These are phyloP conservation scores for Pilophorus perplexus DNA, from an alignment of 2,888 invertebrate species.

Conservation along the genomic window DNA sequence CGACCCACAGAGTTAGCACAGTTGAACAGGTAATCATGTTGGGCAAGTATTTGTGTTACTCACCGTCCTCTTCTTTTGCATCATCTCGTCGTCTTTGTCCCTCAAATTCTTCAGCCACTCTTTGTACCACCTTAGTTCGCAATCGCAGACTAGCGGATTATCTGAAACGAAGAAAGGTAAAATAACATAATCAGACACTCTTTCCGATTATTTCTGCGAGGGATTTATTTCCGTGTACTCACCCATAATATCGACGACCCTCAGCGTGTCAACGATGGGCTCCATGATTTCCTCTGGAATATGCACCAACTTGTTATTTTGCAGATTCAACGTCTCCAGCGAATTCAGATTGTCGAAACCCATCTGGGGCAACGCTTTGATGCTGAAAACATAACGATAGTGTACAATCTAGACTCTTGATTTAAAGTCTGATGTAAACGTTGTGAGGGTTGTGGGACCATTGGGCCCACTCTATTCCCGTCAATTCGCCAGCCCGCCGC, in stretches of 20 bases:
- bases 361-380: constrained; percentile 75
- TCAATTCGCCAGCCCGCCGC: too few relatives aligned
- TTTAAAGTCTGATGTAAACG: too few relatives aligned
- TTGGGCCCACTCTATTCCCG: too few relatives aligned
- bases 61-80: constrained; percentile 75
- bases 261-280: constrained; percentile 79
- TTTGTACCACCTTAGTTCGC: constrained; percentile 84
- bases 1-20: too few relatives aligned
- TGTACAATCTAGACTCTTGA: too few relatives aligned
- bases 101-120: constrained; percentile 74
- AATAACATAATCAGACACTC: background rate
- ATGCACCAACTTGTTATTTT: constrained; percentile 81
- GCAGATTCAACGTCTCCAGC: constrained; percentile 80
- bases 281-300: constrained; percentile 87
- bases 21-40: too few relatives aligned
- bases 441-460: too few relatives aligned
- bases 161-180: constrained; percentile 57
- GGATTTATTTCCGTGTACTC: constrained; percentile 49
- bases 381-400: too few relatives aligned
- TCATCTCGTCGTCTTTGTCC: constrained; percentile 82
- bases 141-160: constrained; percentile 84
- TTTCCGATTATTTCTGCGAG: background rate
- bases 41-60: too few relatives aligned
- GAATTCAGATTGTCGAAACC: constrained; percentile 87
- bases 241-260: constrained; percentile 88